These are phyloP conservation scores for Gallinago stenura DNA, from an alignment of 2,797 vertebrate genomes.

Conservation along the genomic window DNA sequence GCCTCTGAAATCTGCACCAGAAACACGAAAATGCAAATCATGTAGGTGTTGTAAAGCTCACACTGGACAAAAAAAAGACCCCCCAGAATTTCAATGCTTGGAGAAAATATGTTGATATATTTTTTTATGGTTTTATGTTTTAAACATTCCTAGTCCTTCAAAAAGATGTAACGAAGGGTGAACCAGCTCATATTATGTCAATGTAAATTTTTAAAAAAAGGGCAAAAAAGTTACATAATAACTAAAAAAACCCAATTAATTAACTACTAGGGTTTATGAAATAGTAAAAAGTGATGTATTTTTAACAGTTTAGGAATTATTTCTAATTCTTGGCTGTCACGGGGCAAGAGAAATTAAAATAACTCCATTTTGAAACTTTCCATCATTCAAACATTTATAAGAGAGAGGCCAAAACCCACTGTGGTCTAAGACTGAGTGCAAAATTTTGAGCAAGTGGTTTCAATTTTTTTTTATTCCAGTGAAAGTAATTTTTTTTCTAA, in stretches of 20 bases:
- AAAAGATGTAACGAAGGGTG: not conserved
- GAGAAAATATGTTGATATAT: not conserved
- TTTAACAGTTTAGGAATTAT: not conserved
- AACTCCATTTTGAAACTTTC: not conserved
- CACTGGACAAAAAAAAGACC: not conserved
- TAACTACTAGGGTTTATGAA: not conserved
- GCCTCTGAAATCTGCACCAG: not conserved
- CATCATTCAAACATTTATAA: not conserved
- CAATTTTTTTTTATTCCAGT: not conserved
- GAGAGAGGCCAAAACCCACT: not conserved
- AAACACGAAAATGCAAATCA: not conserved
- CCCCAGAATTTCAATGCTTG: not conserved
- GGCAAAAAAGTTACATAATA: not conserved
- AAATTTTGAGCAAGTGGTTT: not conserved
- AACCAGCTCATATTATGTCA: not conserved
- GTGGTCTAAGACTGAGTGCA: not conserved
- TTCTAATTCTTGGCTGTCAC: not conserved
- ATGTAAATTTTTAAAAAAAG: not conserved
- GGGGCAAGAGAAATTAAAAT: not conserved
- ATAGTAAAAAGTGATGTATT: not conserved
- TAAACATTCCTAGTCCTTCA: not conserved
- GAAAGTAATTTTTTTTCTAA: not conserved
- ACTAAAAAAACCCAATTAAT: not conserved
- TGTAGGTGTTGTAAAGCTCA: not conserved
- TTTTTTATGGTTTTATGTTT: not conserved